These are phyloP conservation scores for Corydoras maculifer DNA, from an alignment of 2,113 vertebrate species.

Conservation along the genomic window DNA sequence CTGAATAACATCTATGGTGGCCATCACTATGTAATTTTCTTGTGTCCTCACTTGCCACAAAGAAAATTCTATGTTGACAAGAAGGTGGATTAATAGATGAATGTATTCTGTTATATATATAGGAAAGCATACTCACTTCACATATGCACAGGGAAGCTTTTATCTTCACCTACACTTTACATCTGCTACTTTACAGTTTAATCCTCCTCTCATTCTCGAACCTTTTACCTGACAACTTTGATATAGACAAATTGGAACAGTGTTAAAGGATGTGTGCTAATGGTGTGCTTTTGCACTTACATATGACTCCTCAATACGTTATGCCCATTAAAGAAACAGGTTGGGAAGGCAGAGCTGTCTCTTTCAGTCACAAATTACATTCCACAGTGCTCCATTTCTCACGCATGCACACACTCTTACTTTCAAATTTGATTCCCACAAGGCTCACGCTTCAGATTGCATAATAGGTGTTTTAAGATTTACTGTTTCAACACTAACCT, in stretches of 20 bases:
- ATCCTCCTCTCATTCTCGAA: not conserved
- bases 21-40: too few species aligned
- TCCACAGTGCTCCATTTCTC: not conserved
- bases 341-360: not conserved
- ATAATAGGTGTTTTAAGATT: slow-evolving; percentile 24
- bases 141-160: not conserved
- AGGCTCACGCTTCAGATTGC: slow-evolving; percentile 6
- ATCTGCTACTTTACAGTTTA: not conserved
- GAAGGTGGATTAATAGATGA: too few species aligned
- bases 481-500: slow-evolving; percentile 11
- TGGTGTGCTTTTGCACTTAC: not conserved
- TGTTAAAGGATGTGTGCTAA: not conserved
- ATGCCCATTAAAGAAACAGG: not conserved
- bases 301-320: not conserved
- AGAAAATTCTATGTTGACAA: too few species aligned
- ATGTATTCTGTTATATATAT: not conserved
- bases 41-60: too few species aligned
- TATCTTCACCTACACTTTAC: not conserved
- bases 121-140: not conserved
- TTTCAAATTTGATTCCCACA: not conserved
- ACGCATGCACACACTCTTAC: not conserved
- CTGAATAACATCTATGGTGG: too few species aligned
- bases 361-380: slow-evolving; percentile 6
- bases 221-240: slow-evolving; percentile 7
- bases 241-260: slow-evolving; percentile 2